Evolutionary conservation across 2,888 invertebrate genomes (phyloP).

Genomic region (Acleris literana): DNA sequence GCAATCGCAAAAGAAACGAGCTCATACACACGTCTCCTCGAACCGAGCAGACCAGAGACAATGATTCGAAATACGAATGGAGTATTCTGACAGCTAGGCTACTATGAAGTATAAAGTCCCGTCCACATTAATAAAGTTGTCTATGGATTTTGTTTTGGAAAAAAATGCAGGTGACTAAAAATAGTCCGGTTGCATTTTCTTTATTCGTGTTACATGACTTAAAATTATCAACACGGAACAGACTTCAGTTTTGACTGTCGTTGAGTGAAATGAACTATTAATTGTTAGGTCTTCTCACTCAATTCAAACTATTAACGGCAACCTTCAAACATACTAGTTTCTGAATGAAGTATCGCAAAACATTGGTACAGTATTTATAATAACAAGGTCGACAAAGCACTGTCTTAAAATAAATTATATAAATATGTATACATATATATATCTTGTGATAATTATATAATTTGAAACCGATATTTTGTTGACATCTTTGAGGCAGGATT

Average conservation of each 20-base stretch:
- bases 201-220: background rate
- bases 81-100: conserved; percentile 28
- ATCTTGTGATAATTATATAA: conserved; percentile 68
- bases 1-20: conserved; percentile 43
- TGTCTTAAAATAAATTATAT: conserved; percentile 59
- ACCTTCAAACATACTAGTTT: conserved; percentile 24
- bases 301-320: conserved; percentile 9
- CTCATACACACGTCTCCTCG: conserved; percentile 29
- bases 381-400: conserved; percentile 53
- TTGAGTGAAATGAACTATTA: conserved; percentile 17
- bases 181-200: background rate
- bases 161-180: background rate
- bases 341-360: conserved; percentile 60
- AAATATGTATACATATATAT: conserved; percentile 46
- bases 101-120: conserved; percentile 14
- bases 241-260: conserved; percentile 7
- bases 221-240: conserved; percentile 14
- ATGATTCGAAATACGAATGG: conserved; percentile 18
- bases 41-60: conserved; percentile 27
- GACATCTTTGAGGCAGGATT: conserved; percentile 59
- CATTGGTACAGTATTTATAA: conserved; percentile 60
- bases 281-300: conserved; percentile 25
- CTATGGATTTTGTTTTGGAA: conserved; percentile 1
- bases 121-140: conserved; percentile 6
- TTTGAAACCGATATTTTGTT: conserved; percentile 63